A percentile compares a stretch with the other conserved stretches of the same genome.
Evolutionary conservation across 2,113 vertebrate species (phyloP).

Genomic region (Spheniscus mendiculus): DNA sequence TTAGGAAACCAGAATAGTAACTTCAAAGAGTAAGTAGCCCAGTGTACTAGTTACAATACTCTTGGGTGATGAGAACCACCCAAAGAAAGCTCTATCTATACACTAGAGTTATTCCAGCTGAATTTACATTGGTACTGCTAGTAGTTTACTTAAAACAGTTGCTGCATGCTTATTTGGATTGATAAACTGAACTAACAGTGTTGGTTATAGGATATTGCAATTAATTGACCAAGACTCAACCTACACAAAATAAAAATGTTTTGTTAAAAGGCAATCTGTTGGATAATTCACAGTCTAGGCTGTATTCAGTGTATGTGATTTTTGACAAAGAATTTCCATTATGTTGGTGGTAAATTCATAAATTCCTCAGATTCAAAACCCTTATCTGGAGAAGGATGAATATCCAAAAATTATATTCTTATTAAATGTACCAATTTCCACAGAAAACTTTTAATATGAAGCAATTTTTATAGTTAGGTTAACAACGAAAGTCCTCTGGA

Average conservation of each 20-base stretch:
- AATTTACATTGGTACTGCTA: background rate
- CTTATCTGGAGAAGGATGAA: background rate
- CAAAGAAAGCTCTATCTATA: background rate
- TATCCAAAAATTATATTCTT: background rate
- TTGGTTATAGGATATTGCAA: background rate
- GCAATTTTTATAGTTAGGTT: background rate
- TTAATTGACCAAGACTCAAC: background rate
- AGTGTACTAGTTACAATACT: background rate
- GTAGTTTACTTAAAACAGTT: background rate
- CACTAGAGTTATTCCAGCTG: background rate
- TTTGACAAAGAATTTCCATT: background rate
- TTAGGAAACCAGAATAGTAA: background rate
- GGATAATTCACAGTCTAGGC: background rate
- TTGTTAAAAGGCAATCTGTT: background rate
- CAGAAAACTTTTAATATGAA: background rate
- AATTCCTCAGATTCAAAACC: background rate
- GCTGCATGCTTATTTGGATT: background rate
- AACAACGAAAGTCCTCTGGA: background rate
- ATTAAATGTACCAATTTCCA: background rate
- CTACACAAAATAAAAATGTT: background rate
- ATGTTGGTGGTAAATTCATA: background rate
- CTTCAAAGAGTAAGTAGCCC: background rate
- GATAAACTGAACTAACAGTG: background rate
- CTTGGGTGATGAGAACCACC: background rate
- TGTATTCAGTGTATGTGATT: background rate